Evolutionary conservation across 2,797 vertebrate genomes (phyloP).

Genomic region (Chelmon rostratus): DNA sequence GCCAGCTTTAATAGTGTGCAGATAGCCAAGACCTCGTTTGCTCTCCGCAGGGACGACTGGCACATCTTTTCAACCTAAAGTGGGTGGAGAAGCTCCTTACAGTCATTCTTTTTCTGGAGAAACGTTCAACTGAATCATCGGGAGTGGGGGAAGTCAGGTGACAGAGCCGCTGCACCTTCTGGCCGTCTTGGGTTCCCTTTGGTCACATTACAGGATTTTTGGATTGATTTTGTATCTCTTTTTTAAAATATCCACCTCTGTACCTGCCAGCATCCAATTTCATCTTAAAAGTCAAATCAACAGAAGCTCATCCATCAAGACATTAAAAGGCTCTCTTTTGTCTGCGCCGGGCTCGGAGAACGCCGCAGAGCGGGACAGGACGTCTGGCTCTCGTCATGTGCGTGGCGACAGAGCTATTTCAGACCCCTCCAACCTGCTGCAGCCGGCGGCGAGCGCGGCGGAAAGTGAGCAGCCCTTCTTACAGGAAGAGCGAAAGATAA

Average conservation of each 20-base stretch:
- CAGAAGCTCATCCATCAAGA: conserved; percentile 38
- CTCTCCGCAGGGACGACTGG: not conserved
- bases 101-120: not conserved
- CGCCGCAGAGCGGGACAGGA: conserved; percentile 33
- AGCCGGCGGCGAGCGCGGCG: conserved; percentile 16
- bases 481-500: conserved; percentile 61
- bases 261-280: conserved; percentile 21
- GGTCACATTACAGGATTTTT: conserved; percentile 14
- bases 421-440: conserved; percentile 31
- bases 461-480: conserved; percentile 46
- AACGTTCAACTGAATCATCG: not conserved
- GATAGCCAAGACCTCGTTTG: not conserved
- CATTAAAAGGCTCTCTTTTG: conserved; percentile 18
- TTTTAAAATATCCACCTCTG: not conserved
- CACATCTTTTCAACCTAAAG: not conserved
- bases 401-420: conserved; percentile 20
- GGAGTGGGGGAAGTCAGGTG: no score
- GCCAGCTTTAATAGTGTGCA: not conserved
- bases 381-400: conserved; percentile 54
- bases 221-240: not conserved
- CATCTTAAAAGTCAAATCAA: conserved; percentile 18
- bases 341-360: conserved; percentile 23
- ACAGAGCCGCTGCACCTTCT: no score
- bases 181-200: not conserved
- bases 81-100: no score